Conservation (phyloP, 1,140 invertebrate species). For the Psilanteris sp. region DNA sequence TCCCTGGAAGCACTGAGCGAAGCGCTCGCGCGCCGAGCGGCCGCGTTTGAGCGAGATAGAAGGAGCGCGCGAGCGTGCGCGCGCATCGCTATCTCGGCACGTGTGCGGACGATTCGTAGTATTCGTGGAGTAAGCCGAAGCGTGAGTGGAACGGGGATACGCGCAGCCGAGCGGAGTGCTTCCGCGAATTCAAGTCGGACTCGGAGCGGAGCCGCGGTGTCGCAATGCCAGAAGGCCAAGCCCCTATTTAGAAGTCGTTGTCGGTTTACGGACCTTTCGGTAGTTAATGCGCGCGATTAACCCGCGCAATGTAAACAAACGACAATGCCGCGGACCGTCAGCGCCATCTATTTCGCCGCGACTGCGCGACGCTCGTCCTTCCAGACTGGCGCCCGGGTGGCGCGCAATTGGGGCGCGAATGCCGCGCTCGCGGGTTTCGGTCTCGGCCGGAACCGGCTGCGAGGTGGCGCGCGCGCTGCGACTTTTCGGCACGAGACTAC, state of each 20-base stretch:
- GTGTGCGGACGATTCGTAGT: slow-evolving; percentile 70
- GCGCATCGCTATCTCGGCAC: slow-evolving; percentile 66
- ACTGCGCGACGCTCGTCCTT: too few relatives aligned
- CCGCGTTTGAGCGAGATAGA: slow-evolving; percentile 44
- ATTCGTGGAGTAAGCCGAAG: slow-evolving; percentile 75
- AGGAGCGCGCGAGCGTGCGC: slow-evolving; percentile 25
- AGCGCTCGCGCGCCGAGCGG: slow-evolving; percentile 3
- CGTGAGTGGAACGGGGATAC: slow-evolving; percentile 42
- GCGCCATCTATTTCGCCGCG: background rate
- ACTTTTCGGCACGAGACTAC: too few relatives aligned
- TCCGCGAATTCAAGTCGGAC: slow-evolving; percentile 67
- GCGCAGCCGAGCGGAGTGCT: slow-evolving; percentile 61
- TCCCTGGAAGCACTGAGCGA: slow-evolving; percentile 33
- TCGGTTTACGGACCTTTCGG: slow-evolving; percentile 41
- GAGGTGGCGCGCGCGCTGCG: too few relatives aligned
- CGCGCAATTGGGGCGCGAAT: too few relatives aligned
- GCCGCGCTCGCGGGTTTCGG: too few relatives aligned
- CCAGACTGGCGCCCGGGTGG: too few relatives aligned
- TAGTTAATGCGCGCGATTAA: slow-evolving; percentile 35
- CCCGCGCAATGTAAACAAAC: slow-evolving; percentile 20
- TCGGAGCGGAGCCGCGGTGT: slow-evolving; percentile 65
- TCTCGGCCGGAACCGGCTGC: too few relatives aligned
- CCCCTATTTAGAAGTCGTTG: slow-evolving; percentile 68
- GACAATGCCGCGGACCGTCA: background rate
- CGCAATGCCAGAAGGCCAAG: slow-evolving; percentile 73